Evolutionary conservation across 92 coral and sea anemone genomes (phyloP).

Genomic region (Palythoa heliodiscus): DNA sequence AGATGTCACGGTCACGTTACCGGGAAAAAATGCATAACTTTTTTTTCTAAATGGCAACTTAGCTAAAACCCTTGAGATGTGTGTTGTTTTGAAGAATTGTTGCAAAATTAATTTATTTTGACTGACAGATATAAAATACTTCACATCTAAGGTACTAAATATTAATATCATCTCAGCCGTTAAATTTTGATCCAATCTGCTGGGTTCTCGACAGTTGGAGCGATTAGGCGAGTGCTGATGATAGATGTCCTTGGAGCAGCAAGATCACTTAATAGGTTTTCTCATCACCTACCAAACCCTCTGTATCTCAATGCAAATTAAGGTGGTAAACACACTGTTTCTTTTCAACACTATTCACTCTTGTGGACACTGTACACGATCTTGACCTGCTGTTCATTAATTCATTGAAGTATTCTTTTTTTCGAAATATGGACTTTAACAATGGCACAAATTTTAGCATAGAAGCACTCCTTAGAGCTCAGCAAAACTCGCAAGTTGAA

Average conservation of each 20-base stretch:
- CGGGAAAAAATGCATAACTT: neutral
- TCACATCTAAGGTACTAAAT: neutral
- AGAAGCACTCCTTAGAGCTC: constrained; percentile 42
- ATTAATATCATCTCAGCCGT: constrained; percentile 4
- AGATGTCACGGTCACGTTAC: neutral
- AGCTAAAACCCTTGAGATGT: neutral
- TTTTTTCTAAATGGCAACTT: neutral
- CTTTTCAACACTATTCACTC: neutral
- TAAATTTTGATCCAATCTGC: constrained; percentile 8
- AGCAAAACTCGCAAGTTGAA: constrained; percentile 15
- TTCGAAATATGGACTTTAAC: constrained; percentile 27
- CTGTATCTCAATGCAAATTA: constrained; percentile 28
- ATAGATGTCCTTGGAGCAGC: constrained; percentile 34
- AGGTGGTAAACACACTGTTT: constrained; percentile 40
- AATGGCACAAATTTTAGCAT: constrained; percentile 37
- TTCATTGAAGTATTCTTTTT: neutral
- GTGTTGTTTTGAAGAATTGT: neutral
- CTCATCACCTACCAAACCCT: constrained; percentile 9
- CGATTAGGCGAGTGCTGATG: constrained; percentile 1
- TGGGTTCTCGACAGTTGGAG: neutral
- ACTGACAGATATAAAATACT: neutral
- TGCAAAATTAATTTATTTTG: neutral
- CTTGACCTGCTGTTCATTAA: neutral
- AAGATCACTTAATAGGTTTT: constrained; percentile 33
- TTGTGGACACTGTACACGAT: neutral